Evolutionary conservation across 2,113 vertebrate genomes (phyloP), one percentile per base, ranked within the genome.

Genomic region (Colistium nudipinnis): DNA sequence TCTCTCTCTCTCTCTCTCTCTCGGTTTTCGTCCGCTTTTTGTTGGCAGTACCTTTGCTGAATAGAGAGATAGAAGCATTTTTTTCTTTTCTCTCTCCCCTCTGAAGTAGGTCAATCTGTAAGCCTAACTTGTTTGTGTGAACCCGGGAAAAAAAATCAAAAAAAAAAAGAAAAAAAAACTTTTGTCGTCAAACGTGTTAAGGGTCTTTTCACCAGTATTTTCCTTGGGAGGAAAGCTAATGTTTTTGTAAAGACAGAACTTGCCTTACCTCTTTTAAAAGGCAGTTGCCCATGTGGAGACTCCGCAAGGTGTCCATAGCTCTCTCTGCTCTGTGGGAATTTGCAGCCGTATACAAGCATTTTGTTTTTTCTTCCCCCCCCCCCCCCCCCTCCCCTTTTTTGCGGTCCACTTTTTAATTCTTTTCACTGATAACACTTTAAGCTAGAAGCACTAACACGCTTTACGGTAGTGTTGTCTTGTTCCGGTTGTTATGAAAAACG

Each of bases 371-470:
- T 31, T 24, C 6, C 38, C 19, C 41, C 41, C 41, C 19, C 6
- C 38, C 38, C 4, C 4, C 0, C 31, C 9, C 47, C 36, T 10
- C 7, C 1, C 12, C 2, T 54, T 7, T 61, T 43, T 66, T 61
- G 60, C 53, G 22, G 49, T n/a, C n/a, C n/a, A 74, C 53, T 82
- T 85, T 89, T 79, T 71, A 43, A 76, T 82, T 85, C 48, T 62
- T 87, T 85, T 80, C 66, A 83, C 56, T 78, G 80, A 88, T 88
- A 90, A 91, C 87, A 84, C 85, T 82, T 81, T 74, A 92, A 83
- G 87, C 82, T 92, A 91, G 88, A 91, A 89, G 87, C 91, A 90
- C 91, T 92, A 90, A 92, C 89, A 84, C 82, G 87, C 91, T 91
- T 91, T 89, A 83, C 67, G 74, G 76, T 91, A 91, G 87, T 89